A percentile compares a stretch with the other conserved stretches of the same genome.
Conservation (phyloP, 37 sponge, comb jelly and placozoan genomes). For the Agelas oroides region DNA sequence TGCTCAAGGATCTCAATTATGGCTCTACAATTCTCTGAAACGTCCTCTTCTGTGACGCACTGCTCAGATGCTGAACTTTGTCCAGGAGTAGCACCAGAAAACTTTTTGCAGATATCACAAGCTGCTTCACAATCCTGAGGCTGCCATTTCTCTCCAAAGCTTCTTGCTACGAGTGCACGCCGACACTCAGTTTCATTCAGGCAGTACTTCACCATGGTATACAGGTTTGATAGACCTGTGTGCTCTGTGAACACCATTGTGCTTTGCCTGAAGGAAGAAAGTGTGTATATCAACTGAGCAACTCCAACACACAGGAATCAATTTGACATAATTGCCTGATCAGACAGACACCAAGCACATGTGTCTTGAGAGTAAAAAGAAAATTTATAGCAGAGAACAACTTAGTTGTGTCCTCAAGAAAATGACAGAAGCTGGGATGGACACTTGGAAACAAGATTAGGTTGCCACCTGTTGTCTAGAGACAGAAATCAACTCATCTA, state of each 20-base stretch:
- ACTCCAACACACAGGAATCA: neutral
- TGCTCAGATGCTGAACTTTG: neutral
- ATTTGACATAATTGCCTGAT: too few relatives aligned
- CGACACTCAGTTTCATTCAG: slow-evolving; percentile 73
- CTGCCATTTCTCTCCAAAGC: slow-evolving; percentile 86
- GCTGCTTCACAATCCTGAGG: slow-evolving; percentile 60
- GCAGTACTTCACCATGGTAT: slow-evolving; percentile 81
- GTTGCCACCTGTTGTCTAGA: too few relatives aligned
- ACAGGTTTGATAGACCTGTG: slow-evolving; percentile 79
- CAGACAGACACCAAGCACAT: too few relatives aligned
- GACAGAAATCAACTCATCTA: too few relatives aligned
- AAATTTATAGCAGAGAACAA: too few relatives aligned
- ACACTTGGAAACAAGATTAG: too few relatives aligned
- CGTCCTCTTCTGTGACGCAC: slow-evolving; percentile 24
- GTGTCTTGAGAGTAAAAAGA: too few relatives aligned
- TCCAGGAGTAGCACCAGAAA: neutral
- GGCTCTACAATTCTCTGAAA: slow-evolving; percentile 41
- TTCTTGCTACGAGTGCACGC: slow-evolving; percentile 71
- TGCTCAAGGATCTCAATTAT: slow-evolving; percentile 55
- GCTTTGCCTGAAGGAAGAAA: slow-evolving; percentile 56
- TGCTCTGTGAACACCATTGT: slow-evolving; percentile 84
- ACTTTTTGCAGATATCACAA: slow-evolving; percentile 66
- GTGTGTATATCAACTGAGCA: too few relatives aligned
- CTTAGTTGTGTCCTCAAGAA: too few relatives aligned
- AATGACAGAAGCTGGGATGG: too few relatives aligned